Conservation (phyloP, 2,888 invertebrate genomes). For the Trimorus sp. region DNA sequence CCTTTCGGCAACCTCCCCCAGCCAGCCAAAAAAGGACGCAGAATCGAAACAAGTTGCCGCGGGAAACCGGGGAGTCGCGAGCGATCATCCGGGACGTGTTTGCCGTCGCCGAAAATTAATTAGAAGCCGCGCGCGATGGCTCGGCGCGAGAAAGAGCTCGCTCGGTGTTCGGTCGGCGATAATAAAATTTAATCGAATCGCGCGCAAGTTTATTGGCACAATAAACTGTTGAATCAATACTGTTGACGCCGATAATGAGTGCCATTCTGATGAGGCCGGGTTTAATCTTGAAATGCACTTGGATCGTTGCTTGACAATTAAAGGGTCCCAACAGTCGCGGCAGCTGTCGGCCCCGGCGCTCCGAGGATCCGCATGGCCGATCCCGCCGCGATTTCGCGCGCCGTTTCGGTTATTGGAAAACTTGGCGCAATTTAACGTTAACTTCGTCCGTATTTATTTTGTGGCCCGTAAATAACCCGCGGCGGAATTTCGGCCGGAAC, state of each 20-base stretch:
- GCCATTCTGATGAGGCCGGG: slow-evolving; percentile 44
- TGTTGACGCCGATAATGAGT: slow-evolving; percentile 53
- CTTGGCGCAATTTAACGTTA: slow-evolving; percentile 40
- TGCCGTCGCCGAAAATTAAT: slow-evolving; percentile 14
- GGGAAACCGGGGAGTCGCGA: background rate
- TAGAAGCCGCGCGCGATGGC: background rate
- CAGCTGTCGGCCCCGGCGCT: slow-evolving; percentile 31
- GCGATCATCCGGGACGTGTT: background rate
- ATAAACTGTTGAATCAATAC: slow-evolving; percentile 53
- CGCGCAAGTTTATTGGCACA: slow-evolving; percentile 44
- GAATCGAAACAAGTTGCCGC: too few relatives aligned
- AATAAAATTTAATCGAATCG: slow-evolving; percentile 49
- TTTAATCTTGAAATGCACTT: slow-evolving; percentile 57
- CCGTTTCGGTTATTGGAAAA: slow-evolving; percentile 58
- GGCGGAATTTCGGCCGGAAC: slow-evolving; percentile 30
- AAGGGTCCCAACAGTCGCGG: slow-evolving; percentile 33
- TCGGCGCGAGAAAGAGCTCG: too few relatives aligned
- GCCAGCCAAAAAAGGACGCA: too few relatives aligned
- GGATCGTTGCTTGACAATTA: slow-evolving; percentile 44
- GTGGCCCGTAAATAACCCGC: slow-evolving; percentile 26
- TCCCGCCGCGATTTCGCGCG: slow-evolving; percentile 35
- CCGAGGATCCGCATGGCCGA: background rate
- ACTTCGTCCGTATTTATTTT: slow-evolving; percentile 47
- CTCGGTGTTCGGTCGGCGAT: background rate
- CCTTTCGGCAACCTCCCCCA: too few relatives aligned